These are phyloP conservation scores for Platyscapa corneri DNA, from an alignment of 1,140 invertebrate genomes.

Conservation along the genomic window DNA sequence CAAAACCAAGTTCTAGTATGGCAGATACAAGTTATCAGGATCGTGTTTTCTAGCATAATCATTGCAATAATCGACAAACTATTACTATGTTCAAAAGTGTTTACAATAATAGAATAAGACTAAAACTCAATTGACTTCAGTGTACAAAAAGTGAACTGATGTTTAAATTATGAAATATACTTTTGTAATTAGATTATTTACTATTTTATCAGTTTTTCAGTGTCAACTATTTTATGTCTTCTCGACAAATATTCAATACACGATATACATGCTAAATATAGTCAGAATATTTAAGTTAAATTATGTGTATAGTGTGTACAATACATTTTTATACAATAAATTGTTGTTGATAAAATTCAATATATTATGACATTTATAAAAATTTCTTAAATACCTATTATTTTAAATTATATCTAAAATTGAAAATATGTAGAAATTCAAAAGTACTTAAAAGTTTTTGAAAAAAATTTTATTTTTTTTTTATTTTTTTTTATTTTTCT, in stretches of 20 bases:
- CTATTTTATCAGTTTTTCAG: not conserved
- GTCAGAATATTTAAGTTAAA: constrained; percentile 31
- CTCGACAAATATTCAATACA: not conserved
- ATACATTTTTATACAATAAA: constrained; percentile 45
- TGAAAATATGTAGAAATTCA: too few species aligned
- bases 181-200: constrained; percentile 26
- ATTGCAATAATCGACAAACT: constrained; percentile 48
- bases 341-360: constrained; percentile 17
- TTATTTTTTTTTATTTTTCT: too few species aligned
- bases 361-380: not conserved
- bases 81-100: constrained; percentile 52
- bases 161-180: constrained; percentile 16
- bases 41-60: constrained; percentile 80
- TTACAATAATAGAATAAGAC: constrained; percentile 52
- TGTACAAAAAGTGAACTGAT: not conserved
- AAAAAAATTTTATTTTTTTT: too few species aligned
- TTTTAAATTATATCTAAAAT: too few species aligned
- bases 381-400: too few species aligned
- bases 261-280: not conserved
- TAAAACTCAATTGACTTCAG: constrained; percentile 19
- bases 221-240: not conserved
- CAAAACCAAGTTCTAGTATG: constrained; percentile 75
- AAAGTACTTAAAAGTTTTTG: too few species aligned
- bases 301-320: constrained; percentile 3
- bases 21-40: constrained; percentile 84